Conservation (phyloP, 1,140 invertebrate genomes). For the Zaprionus taronus region DNA sequence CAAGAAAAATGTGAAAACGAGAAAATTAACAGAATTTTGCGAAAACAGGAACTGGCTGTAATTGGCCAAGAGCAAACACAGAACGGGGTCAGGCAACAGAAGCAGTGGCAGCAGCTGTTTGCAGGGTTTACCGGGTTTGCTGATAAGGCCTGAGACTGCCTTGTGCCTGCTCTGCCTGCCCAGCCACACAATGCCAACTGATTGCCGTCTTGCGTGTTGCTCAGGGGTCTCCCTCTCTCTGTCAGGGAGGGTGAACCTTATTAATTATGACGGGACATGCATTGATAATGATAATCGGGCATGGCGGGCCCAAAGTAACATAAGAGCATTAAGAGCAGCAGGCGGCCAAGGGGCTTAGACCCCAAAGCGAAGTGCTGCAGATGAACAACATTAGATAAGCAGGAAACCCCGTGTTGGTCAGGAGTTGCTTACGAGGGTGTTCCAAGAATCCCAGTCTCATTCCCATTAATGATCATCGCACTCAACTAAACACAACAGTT, state of each 20-base stretch:
- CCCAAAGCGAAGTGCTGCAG: conserved; percentile 38
- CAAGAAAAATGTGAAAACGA: conserved; percentile 15
- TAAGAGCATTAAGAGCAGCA: conserved; percentile 30
- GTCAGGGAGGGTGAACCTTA: conserved; percentile 63
- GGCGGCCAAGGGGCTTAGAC: conserved; percentile 12
- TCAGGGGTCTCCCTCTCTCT: not conserved
- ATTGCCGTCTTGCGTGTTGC: conserved; percentile 70
- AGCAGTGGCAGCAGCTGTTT: conserved; percentile 67
- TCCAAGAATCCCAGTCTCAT: not conserved
- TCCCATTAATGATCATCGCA: not conserved
- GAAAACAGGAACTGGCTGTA: conserved; percentile 72
- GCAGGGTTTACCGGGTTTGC: conserved; percentile 10
- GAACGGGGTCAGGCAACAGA: conserved; percentile 41
- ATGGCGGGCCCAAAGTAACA: conserved; percentile 18
- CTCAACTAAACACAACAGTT: conserved; percentile 7
- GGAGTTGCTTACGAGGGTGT: conserved; percentile 14
- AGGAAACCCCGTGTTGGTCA: not conserved
- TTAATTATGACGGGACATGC: conserved; percentile 80
- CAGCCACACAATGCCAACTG: conserved; percentile 52
- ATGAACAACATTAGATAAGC: conserved; percentile 63
- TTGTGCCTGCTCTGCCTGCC: conserved; percentile 36
- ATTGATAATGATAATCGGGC: conserved; percentile 69
- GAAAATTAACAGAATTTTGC: conserved; percentile 55
- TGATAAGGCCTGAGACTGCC: conserved; percentile 46
- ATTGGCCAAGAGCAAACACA: conserved; percentile 68